phyloP scores from a whole-genome alignment of 2,113 vertebrate genomes.

The Poicephalus meyeri region DNA sequence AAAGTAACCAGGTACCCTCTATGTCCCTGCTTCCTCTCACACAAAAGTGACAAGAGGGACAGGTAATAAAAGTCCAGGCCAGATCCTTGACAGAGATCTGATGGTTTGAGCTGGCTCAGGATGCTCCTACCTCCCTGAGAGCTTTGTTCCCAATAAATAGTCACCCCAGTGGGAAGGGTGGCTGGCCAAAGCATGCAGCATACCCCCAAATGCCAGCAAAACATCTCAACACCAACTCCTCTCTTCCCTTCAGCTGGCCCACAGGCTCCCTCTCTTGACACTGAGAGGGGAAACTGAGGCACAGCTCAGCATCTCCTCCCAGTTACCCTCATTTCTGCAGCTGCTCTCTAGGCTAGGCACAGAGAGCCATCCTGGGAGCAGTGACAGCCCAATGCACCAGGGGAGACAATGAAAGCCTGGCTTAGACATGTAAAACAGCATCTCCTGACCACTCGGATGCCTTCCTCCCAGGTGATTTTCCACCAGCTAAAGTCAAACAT shows the following conservation, averaged over 20 bases:
- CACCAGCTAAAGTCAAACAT: background rate
- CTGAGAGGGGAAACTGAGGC: background rate
- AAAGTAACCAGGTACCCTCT: background rate
- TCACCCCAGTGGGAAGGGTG: rapidly evolving
- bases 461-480: rapidly evolving
- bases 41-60: constrained; percentile 25
- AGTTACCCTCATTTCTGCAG: background rate
- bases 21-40: background rate
- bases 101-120: background rate
- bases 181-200: rapidly evolving
- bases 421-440: background rate
- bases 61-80: constrained; percentile 25
- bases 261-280: background rate
- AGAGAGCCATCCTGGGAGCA: background rate
- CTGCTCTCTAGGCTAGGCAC: rapidly evolving
- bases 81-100: constrained; percentile 5
- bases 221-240: background rate
- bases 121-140: background rate
- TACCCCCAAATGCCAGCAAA: background rate
- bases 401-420: background rate
- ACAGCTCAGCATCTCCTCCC: background rate
- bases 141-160: background rate
- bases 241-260: background rate
- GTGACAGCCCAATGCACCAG: background rate
- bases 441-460: background rate